These are phyloP conservation scores for Hololepta plana DNA, from an alignment of 2,888 invertebrate genomes.

Conservation along the genomic window DNA sequence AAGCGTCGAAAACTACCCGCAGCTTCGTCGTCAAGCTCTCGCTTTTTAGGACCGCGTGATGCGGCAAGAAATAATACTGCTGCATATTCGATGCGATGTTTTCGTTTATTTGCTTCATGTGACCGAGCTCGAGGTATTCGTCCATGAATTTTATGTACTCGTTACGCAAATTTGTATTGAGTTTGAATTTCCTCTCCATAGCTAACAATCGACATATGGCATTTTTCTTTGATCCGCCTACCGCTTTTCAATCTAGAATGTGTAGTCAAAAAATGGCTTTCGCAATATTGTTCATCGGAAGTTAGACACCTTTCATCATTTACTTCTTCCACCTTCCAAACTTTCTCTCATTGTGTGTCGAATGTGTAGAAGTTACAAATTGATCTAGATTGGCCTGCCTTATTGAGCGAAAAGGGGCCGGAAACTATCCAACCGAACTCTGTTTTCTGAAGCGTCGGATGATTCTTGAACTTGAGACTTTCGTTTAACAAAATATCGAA, in stretches of 20 bases:
- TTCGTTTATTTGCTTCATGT: constrained; percentile 6
- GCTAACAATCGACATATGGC: constrained; percentile 8
- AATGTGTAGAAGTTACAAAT: constrained; percentile 1
- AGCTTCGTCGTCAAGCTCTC: constrained; percentile 8
- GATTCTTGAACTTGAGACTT: constrained; percentile 6
- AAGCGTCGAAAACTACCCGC: constrained; percentile 8
- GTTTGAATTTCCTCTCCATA: constrained; percentile 8
- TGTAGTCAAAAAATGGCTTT: constrained; percentile 4
- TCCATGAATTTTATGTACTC: constrained; percentile 7
- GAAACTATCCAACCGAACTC: constrained; percentile 10
- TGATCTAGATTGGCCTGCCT: not conserved
- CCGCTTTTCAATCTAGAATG: too few relatives aligned
- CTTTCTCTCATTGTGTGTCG: constrained; percentile 2
- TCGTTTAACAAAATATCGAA: constrained; percentile 5
- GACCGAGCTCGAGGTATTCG: constrained; percentile 6
- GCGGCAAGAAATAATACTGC: constrained; percentile 7
- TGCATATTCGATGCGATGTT: too few relatives aligned
- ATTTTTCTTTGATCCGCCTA: not conserved
- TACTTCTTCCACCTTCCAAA: constrained; percentile 3
- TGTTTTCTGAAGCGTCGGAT: constrained; percentile 8
- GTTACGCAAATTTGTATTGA: constrained; percentile 6
- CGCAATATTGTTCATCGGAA: constrained; percentile 3
- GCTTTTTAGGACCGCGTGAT: constrained; percentile 8
- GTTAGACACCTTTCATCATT: too few relatives aligned
- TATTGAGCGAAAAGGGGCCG: constrained; percentile 5